Percentiles rank a stretch among this genome's conserved stretches.
Conservation (phyloP, 2,888 invertebrate species). For the Halictus quadricinctus region DNA sequence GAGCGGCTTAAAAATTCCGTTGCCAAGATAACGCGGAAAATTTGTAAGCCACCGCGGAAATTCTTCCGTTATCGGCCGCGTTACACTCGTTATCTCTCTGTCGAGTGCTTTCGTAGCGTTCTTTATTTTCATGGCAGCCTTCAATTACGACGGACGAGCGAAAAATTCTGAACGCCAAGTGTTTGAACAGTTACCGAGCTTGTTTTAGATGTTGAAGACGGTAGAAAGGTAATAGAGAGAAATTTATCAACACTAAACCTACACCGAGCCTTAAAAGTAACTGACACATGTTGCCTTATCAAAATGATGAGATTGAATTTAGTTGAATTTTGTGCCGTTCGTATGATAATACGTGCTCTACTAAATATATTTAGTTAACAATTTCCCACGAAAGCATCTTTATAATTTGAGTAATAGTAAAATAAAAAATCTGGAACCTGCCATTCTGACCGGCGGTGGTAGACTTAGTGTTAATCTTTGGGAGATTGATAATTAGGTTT, state of each 20-base stretch:
- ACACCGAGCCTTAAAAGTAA: no score
- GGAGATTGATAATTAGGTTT: background rate
- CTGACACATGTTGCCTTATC: no score
- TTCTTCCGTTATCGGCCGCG: slow-evolving; percentile 5
- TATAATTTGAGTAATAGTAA: no score
- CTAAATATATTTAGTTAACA: no score
- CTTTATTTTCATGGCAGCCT: background rate
- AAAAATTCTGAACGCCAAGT: background rate
- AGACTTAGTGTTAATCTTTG: background rate
- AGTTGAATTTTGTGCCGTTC: no score
- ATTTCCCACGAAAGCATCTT: no score
- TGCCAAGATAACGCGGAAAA: slow-evolving; percentile 43
- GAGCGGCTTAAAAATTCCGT: slow-evolving; percentile 35
- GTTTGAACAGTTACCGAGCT: background rate
- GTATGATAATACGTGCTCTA: no score
- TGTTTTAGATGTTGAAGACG: background rate
- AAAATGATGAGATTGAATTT: no score
- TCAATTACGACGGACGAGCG: background rate
- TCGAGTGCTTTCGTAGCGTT: background rate
- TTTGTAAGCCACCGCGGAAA: slow-evolving; percentile 27
- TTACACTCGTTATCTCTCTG: background rate
- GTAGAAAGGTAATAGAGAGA: background rate
- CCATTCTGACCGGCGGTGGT: no score
- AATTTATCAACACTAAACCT: no score
- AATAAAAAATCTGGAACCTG: no score